phyloP scores from a whole-genome alignment of 53 echinoderm and acorn worm genomes.

The Patiria pectinifera region DNA sequence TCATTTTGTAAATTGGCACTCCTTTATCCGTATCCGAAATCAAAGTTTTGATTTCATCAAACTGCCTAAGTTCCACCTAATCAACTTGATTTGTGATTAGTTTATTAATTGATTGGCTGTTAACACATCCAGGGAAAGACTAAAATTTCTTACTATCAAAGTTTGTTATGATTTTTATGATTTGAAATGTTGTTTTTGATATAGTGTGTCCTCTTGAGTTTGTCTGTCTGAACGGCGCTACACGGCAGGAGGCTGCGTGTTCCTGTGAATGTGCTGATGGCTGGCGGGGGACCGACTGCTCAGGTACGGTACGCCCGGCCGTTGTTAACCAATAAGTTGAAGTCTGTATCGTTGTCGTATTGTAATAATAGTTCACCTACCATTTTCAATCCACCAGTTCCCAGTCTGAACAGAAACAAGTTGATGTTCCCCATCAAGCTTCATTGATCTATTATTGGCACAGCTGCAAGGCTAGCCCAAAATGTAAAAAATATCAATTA shows the following conservation, averaged over 20 bases:
- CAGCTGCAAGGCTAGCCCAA: no score
- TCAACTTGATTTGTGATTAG: no score
- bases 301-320: background rate
- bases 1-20: no score
- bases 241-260: background rate
- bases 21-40: no score
- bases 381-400: background rate
- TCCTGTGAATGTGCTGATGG: constrained; percentile 26
- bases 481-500: no score
- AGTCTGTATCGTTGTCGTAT: background rate
- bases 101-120: no score
- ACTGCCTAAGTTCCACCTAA: no score
- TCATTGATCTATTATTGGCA: no score
- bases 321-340: background rate
- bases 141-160: no score
- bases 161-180: background rate
- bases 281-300: background rate
- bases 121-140: no score
- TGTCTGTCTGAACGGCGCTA: constrained; percentile 25
- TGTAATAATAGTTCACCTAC: background rate
- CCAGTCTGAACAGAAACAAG: background rate
- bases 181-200: constrained; percentile 16
- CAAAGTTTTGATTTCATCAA: no score
- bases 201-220: constrained; percentile 15
- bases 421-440: no score